Percentiles rank a stretch among this genome's conserved stretches.
Evolutionary conservation across 30 jellyfish, hydroid and myxozoan genomes (phyloP).

Genomic region (Aurelia aurita complex sp. Pacific): DNA sequence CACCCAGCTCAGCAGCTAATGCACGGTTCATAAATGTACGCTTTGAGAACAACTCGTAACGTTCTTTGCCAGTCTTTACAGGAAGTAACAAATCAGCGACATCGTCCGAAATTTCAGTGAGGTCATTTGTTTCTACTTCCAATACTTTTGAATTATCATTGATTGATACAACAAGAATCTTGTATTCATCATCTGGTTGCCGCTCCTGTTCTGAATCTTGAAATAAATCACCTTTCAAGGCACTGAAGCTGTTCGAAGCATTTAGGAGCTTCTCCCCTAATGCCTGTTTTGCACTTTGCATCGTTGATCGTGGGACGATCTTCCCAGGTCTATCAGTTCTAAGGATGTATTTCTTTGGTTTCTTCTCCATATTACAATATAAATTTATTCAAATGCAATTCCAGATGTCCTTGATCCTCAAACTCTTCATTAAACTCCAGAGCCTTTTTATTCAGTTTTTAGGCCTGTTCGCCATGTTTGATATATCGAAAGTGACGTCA

Average conservation of each 20-base stretch:
- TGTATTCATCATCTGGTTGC: conserved; percentile 36
- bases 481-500: conserved; percentile 4
- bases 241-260: conserved; percentile 10
- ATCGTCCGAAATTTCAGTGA: conserved; percentile 24
- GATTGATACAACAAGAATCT: conserved; percentile 20
- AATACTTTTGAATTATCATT: conserved; percentile 19
- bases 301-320: conserved; percentile 5
- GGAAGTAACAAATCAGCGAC: conserved; percentile 40
- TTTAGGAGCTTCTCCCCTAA: conserved; percentile 5
- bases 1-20: conserved; percentile 6
- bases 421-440: too few species aligned
- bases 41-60: conserved; percentile 41
- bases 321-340: conserved; percentile 45
- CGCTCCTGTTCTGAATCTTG: conserved; percentile 10
- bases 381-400: background rate
- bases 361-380: background rate
- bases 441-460: background rate
- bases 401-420: background rate
- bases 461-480: background rate
- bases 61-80: conserved; percentile 18
- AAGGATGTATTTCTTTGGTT: conserved; percentile 9
- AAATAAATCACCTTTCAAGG: conserved; percentile 57
- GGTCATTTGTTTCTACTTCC: conserved; percentile 34
- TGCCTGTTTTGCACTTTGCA: background rate
- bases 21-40: conserved; percentile 54